Base-by-base conservation (phyloP, 2,797 vertebrate species). In the Spinibarbus caldwelli region DNA sequence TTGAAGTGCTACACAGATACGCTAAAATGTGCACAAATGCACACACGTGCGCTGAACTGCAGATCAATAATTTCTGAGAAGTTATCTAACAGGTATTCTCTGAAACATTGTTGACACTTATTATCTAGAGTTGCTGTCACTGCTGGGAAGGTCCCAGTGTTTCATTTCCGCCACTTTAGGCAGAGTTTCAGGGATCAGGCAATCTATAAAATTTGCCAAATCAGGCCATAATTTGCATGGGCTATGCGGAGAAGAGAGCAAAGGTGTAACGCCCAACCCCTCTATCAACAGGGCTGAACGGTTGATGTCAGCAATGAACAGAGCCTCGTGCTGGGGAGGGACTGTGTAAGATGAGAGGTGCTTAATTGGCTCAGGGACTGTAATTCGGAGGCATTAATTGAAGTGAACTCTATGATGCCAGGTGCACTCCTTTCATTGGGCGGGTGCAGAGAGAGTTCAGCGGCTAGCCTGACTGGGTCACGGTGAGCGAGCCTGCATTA, bases 361-460 rank as follows among this genome's bases (percentile, higher is more conserved):
- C 84, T 94, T 95, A 96, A 97, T 97, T 96, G 96, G 95, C 90
- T 87, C 94, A 91, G 78, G 89, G 92, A 93, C 91, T 93, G 92
- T 93, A 95, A 96, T 91, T 92, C 94, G 92, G 90, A 91, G 92
- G 87, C 92, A 93, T 94, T 94, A 95, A 96, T 94, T 92, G 88
- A 78, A 92, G 91, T 92, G 93, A 92, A 95, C 94, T 93, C 87
- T 64, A 87, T 92, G 92, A 89, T 95, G 94, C 94, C 93, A 96
- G 95, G 94, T 94, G 94, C 94, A 93, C 92, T 86, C 54, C 90
- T 92, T 91, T 84, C 66, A 84, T 87, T 84, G 90, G 93, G 91
- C 90, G 90, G 88, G 80, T 89, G 90, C 88, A 88, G 89, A 59
- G 90, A 92, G 83, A 93, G 92, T 91, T 90, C 90, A 92, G 92